A percentile compares a stretch with the other conserved stretches of the same genome.
phyloP scores from a whole-genome alignment of 2,113 vertebrate genomes.

The Atractosteus spatula region DNA sequence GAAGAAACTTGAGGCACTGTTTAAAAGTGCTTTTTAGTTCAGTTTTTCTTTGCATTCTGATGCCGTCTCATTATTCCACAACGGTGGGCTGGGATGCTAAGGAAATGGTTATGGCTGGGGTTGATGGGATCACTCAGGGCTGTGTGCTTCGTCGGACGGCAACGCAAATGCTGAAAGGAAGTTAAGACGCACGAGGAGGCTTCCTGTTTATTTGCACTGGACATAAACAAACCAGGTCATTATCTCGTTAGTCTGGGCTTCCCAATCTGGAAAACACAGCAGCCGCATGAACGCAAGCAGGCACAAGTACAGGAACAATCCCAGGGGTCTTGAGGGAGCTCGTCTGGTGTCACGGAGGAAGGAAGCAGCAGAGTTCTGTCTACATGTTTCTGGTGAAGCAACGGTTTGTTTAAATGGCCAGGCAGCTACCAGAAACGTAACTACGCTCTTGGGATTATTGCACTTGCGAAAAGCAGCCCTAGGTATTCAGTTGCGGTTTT shows the following conservation, averaged over 20 bases:
- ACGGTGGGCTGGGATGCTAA: too few relatives aligned
- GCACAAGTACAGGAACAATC: conserved; percentile 15
- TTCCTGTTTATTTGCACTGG: conserved; percentile 5
- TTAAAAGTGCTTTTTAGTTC: too few relatives aligned
- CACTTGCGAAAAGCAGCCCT: neutral
- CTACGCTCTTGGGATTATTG: conserved; percentile 15
- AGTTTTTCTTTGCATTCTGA: too few relatives aligned
- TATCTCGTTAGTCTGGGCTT: conserved; percentile 22
- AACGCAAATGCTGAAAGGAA: neutral
- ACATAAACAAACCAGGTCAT: conserved; percentile 12
- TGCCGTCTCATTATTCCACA: too few relatives aligned
- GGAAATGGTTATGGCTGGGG: too few relatives aligned
- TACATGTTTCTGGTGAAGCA: neutral
- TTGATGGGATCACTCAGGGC: too few relatives aligned
- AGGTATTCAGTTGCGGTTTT: neutral
- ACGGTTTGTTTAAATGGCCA: conserved; percentile 10
- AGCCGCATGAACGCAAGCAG: too few relatives aligned
- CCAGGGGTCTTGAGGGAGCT: conserved; percentile 57
- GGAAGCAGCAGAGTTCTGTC: conserved; percentile 46
- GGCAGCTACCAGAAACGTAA: neutral
- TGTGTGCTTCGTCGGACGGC: neutral
- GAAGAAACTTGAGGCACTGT: too few relatives aligned
- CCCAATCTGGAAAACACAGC: neutral
- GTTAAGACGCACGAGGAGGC: neutral
- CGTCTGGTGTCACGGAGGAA: conserved; percentile 63